Base-by-base conservation (phyloP, 2,113 vertebrate species). In the Passer montanus region DNA sequence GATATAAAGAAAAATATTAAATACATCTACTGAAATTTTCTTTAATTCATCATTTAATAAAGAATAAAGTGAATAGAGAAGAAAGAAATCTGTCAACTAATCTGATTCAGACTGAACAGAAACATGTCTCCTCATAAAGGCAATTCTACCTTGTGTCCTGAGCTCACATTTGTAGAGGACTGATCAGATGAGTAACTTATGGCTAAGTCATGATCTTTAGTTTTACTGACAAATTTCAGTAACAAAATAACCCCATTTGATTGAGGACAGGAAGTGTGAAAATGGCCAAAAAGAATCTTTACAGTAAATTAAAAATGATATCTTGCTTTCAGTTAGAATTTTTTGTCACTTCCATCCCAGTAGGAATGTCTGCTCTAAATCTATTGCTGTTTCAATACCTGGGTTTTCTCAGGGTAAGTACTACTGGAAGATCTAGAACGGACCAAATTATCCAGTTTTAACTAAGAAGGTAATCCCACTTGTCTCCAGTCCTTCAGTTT, bases 61-160 rank as follows among this genome's bases (percentile, higher is more conserved):
- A 31, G 41, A 73, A 64, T 4, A 41, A 94, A 85, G 7, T 13
- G 14, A 49, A 70, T 74, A 60, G 17, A 59, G 4, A 92, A 52
- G 28, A 35, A 50, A 50, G 76, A 39, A 11, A 14, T 44, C 27
- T 67, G 23, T 28, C 5, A n/a, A 30, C 15, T 55, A 37, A 59
- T 35, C 35, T 72, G 33, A 77, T 66, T 77, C 55, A 83, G 35
- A 64, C 11, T 85, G 24, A 77, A 74, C 16, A 73, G 23, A 90
- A 85, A 56, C 1, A 31, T 30, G 3, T 0, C 5, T 77, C 5
- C 4, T 77, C 22, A 62, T 60, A 39, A 53, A 4, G 4, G 6
- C 10, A 74, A 15, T 28, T 62, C 37, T 41, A 41, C 11, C 9
- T 58, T 49, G 10, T 5, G 11, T 77, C 3, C 14, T 55, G 4